phyloP scores from a whole-genome alignment of 2,113 vertebrate species.

The Lipotes vexillifer region DNA sequence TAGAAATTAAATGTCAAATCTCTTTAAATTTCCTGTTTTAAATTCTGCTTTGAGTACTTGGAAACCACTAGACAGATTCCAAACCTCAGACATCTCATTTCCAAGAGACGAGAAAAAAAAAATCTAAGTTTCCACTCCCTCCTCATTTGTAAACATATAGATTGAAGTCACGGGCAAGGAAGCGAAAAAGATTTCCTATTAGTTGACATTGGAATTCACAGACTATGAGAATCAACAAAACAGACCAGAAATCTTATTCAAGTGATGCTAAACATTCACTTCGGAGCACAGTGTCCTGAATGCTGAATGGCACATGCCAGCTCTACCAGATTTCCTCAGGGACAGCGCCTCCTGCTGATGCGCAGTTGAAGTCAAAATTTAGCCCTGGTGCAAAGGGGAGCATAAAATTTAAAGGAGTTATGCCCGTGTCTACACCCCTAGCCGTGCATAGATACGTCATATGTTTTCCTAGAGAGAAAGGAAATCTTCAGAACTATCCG shows the following conservation, averaged over 20 bases:
- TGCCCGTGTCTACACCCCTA: neutral
- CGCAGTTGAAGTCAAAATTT: slow-evolving; percentile 45
- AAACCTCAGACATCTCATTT: slow-evolving; percentile 38
- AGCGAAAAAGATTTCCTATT: slow-evolving; percentile 19
- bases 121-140: neutral
- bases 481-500: neutral
- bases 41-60: slow-evolving; percentile 52
- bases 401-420: neutral
- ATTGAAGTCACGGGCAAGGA: neutral
- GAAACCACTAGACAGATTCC: neutral
- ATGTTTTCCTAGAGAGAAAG: neutral
- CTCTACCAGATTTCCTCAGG: slow-evolving; percentile 31
- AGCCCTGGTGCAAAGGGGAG: neutral
- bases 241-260: slow-evolving; percentile 48
- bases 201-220: neutral
- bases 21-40: neutral
- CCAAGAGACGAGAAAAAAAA: neutral
- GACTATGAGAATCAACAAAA: slow-evolving; percentile 46
- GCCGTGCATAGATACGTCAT: neutral
- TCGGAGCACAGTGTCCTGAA: neutral
- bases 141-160: neutral
- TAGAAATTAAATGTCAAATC: slow-evolving; percentile 45
- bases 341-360: slow-evolving; percentile 61
- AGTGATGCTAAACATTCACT: slow-evolving; percentile 40
- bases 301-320: neutral